phyloP scores from a whole-genome alignment of 2,797 vertebrate species.

The Scyliorhinus canicula region DNA sequence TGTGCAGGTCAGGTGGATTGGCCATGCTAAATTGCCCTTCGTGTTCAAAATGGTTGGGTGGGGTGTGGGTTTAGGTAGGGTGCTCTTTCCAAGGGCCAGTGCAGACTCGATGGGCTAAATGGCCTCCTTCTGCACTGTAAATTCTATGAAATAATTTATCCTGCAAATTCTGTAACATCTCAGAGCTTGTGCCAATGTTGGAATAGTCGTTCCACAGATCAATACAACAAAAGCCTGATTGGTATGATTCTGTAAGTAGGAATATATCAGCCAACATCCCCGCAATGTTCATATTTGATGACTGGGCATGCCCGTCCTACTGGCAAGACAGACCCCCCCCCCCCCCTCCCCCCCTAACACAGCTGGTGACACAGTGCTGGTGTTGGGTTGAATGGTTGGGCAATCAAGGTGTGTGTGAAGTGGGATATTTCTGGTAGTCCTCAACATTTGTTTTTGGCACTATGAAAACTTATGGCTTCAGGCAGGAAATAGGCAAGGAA shows the following conservation, averaged over 20 bases:
- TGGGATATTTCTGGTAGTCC: not conserved
- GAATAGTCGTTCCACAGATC: not conserved
- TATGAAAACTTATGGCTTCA: not conserved
- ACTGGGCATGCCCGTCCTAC: not conserved
- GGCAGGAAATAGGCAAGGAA: not conserved
- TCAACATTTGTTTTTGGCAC: not conserved
- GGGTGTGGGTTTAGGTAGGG: no score
- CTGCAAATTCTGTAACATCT: not conserved
- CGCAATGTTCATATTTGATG: no score
- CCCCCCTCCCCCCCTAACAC: not conserved
- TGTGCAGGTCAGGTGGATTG: no score
- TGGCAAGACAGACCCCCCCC: not conserved
- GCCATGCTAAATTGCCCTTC: no score
- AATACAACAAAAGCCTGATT: not conserved
- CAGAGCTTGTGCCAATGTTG: not conserved
- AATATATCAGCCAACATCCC: not conserved
- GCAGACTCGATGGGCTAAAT: no score
- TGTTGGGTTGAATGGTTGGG: not conserved
- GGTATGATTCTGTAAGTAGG: not conserved
- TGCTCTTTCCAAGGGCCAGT: no score
- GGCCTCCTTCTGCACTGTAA: no score
- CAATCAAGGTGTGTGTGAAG: not conserved
- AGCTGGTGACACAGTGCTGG: not conserved
- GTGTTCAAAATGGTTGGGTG: no score
- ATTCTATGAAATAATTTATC: not conserved